These are phyloP conservation scores for Linepithema humile DNA, from an alignment of 1,140 invertebrate species.

Conservation along the genomic window DNA sequence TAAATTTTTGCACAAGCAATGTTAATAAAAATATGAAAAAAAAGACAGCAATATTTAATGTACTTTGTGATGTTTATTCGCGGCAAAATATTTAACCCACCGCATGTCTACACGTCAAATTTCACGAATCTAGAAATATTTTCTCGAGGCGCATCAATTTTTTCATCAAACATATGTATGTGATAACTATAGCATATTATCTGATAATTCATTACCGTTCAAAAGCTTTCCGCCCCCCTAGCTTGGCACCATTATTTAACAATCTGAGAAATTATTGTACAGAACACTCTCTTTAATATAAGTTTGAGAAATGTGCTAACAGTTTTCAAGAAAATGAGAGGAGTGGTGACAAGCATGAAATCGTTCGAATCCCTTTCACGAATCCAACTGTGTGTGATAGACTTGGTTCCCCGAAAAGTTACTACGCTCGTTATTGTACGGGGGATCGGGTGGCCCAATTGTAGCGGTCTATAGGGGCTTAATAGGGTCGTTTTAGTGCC, in stretches of 20 bases:
- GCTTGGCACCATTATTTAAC: neutral
- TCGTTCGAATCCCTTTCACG: slow-evolving; percentile 54
- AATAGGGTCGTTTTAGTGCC: slow-evolving; percentile 75
- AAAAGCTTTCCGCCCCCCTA: neutral
- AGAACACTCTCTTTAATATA: neutral
- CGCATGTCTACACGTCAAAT: too few relatives aligned
- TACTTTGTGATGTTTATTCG: too few relatives aligned
- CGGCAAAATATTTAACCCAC: too few relatives aligned
- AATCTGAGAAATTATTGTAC: neutral
- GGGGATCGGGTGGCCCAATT: slow-evolving; percentile 61
- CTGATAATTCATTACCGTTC: neutral
- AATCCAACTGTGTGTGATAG: slow-evolving; percentile 31
- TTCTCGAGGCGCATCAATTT: too few relatives aligned
- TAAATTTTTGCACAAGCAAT: too few relatives aligned
- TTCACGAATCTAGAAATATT: neutral
- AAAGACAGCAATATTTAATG: too few relatives aligned
- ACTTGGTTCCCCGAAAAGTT: slow-evolving; percentile 60
- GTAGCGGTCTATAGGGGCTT: slow-evolving; percentile 66
- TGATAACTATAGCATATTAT: neutral
- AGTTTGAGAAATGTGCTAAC: slow-evolving; percentile 11
- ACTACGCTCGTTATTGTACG: slow-evolving; percentile 57
- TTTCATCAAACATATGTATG: too few relatives aligned
- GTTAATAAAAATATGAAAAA: too few relatives aligned
- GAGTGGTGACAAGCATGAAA: slow-evolving; percentile 52
- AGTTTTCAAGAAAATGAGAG: slow-evolving; percentile 19